Evolutionary conservation across 1,140 invertebrate species (phyloP), one percentile per base, ranked within the genome.

Genomic region (Drosophila lini): DNA sequence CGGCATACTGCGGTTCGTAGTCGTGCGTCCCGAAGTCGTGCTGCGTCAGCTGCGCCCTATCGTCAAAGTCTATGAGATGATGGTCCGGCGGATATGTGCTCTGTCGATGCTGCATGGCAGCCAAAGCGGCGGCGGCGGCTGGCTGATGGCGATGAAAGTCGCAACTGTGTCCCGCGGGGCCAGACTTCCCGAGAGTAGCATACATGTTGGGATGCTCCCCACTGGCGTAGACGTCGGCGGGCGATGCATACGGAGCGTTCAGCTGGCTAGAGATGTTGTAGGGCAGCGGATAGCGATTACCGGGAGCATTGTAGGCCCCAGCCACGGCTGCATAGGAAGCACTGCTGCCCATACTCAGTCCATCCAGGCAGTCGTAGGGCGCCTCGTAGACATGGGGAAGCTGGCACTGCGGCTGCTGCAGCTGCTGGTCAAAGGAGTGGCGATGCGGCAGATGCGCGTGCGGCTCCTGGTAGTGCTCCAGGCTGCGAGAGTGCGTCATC

Each of bases 51-150:
- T 82, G 78, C 5, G 91, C 92, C 2, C 94, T 94, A 11, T 94
- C 91, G 53, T 96, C 96, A 16, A 96, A 91, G 90, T 96, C 96
- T 61, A 97, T 96, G 2, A 97, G 88, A 80, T 95, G 95, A 76
- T 95, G 94, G 5, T 91, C 81, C 16, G 82, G 77, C 53, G 82
- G 86, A 76, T 90, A 91, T 22, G 89, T 79, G 69, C 89, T 80
- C 78, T 92, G 91, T 2, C 82, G 76, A 9, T 91, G 84, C 41
- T 79, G 78, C 74, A 89, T 84, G 38, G 64, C 78, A 10, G 78
- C 73, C 36, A 74, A 10, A 16, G 78, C 73, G n/a, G 65, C 73
- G 2, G 62, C 13, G 19, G 41, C 45, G 38, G 11, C 22, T 15
- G 59, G 25, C 41, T 74, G 91, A 0, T 60, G 65, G 1, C 55